Percentiles rank a stretch among this genome's conserved stretches.
phyloP scores from a whole-genome alignment of 1,140 invertebrate species.

The Cyrtorhinus lividipennis region DNA sequence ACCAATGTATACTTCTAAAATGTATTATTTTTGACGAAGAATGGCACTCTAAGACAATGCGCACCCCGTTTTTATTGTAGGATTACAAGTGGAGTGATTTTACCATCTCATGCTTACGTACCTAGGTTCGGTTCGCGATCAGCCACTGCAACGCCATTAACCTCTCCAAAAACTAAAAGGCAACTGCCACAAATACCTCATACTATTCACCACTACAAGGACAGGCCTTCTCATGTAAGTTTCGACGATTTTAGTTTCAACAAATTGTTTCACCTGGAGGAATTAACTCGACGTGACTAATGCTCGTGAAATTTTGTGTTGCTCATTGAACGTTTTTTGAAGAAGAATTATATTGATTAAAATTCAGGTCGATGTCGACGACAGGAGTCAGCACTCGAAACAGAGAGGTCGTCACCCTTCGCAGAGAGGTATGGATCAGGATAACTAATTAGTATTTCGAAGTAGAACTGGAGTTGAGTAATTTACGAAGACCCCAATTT shows the following conservation, averaged over 20 bases:
- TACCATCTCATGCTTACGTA: conserved; percentile 26
- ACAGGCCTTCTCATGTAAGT: conserved; percentile 26
- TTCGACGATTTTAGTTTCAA: neutral
- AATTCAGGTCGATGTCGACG: neutral
- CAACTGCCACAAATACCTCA: conserved; percentile 81
- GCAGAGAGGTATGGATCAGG: neutral
- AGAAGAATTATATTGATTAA: too few relatives aligned
- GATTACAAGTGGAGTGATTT: conserved; percentile 9
- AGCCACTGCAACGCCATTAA: conserved; percentile 81
- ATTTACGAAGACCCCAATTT: too few relatives aligned
- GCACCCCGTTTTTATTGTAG: conserved; percentile 9
- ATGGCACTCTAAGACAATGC: conserved; percentile 3
- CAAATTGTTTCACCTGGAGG: too few relatives aligned
- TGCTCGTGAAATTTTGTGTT: too few relatives aligned
- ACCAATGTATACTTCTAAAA: neutral
- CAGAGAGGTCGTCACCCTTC: conserved; percentile 2
- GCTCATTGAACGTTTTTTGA: too few relatives aligned
- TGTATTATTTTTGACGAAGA: neutral
- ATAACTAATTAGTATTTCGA: too few relatives aligned
- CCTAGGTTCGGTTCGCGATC: conserved; percentile 36
- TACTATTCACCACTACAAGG: conserved; percentile 23
- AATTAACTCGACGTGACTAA: too few relatives aligned
- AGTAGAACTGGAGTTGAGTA: too few relatives aligned
- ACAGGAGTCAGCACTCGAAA: neutral
- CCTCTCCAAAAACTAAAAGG: conserved; percentile 77